Conservation (phyloP, 37 sponge, comb jelly and placozoan genomes). For the Crambe crambe region DNA sequence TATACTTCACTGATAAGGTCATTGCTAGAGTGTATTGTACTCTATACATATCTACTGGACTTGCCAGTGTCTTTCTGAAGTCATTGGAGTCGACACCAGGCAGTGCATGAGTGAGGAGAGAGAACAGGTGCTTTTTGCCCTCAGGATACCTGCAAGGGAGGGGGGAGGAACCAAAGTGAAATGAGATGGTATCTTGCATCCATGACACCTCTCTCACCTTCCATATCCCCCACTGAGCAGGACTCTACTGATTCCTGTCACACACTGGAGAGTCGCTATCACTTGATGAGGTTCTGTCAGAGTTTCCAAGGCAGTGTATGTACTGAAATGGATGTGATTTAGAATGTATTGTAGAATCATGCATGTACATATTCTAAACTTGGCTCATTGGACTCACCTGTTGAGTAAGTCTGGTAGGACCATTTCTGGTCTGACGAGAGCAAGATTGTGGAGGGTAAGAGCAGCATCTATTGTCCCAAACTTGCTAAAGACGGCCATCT, state of each 20-base stretch:
- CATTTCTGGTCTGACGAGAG: conserved; percentile 71
- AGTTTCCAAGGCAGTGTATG: conserved; percentile 82
- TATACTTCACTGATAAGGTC: too few relatives aligned
- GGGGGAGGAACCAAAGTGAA: not conserved
- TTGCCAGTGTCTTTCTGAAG: conserved; percentile 78
- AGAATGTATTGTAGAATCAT: too few relatives aligned
- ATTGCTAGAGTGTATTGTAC: too few relatives aligned
- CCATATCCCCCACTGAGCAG: conserved; percentile 54
- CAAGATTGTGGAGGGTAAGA: conserved; percentile 54
- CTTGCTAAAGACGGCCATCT: conserved; percentile 83
- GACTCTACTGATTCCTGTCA: conserved; percentile 62
- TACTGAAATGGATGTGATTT: too few relatives aligned
- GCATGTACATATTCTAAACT: too few relatives aligned
- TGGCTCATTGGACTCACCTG: conserved; percentile 21
- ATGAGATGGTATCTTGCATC: not conserved
- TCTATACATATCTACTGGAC: not conserved
- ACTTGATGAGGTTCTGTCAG: conserved; percentile 95
- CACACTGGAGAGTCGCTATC: conserved; percentile 74
- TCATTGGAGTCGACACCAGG: conserved; percentile 96
- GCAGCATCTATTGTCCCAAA: conserved; percentile 47
- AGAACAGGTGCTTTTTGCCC: conserved; percentile 78
- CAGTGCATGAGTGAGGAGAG: conserved; percentile 69
- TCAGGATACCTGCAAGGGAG: conserved; percentile 59
- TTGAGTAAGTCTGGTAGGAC: conserved; percentile 81
- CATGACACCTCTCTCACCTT: conserved; percentile 1